These are phyloP conservation scores for Nannoperca australis DNA, from an alignment of 2,797 vertebrate genomes.

Conservation along the genomic window DNA sequence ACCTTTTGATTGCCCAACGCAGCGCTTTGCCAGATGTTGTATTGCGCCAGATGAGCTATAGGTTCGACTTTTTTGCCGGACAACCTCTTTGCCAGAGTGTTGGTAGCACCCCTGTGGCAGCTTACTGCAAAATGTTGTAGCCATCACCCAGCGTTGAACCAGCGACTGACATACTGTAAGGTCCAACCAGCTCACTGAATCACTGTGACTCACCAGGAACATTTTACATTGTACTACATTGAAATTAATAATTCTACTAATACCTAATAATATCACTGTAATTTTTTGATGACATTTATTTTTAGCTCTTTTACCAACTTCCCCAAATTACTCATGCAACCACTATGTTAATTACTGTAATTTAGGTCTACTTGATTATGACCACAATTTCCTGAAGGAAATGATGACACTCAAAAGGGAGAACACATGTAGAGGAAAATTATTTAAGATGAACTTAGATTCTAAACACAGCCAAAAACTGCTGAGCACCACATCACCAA, in stretches of 20 bases:
- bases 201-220: background rate
- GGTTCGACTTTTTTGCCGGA: background rate
- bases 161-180: background rate
- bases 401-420: conserved; percentile 28
- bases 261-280: background rate
- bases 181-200: background rate
- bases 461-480: background rate
- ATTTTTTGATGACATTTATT: conserved; percentile 16
- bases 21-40: background rate
- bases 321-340: conserved; percentile 19
- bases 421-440: conserved; percentile 24
- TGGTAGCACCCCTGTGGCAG: no score
- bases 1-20: background rate
- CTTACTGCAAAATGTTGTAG: background rate
- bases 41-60: background rate
- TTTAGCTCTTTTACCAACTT: conserved; percentile 11
- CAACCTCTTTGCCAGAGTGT: no score
- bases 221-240: background rate
- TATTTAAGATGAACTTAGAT: conserved; percentile 5
- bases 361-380: conserved; percentile 37
- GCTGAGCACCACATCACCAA: background rate
- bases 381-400: conserved; percentile 42
- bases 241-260: background rate
- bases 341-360: conserved; percentile 23
- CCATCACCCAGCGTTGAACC: background rate